Percentiles rank a stretch among this genome's conserved stretches.
phyloP scores from a whole-genome alignment of 2,113 vertebrate species.

The Hemiscyllium ocellatum region DNA sequence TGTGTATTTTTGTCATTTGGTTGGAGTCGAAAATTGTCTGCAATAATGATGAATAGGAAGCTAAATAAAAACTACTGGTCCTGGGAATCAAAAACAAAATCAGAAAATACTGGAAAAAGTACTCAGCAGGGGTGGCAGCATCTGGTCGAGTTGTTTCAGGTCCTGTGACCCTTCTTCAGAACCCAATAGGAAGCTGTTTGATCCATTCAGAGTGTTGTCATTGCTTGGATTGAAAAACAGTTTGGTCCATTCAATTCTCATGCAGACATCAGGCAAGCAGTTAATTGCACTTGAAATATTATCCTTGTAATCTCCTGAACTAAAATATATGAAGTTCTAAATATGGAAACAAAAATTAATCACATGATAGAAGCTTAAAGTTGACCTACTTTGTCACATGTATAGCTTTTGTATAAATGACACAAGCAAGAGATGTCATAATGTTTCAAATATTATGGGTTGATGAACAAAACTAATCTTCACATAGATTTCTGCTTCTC shows the following conservation, averaged over 20 bases:
- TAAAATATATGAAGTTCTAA: neutral
- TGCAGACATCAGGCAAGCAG: neutral
- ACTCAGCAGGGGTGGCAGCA: no score
- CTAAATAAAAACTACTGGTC: no score
- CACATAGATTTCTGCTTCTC: neutral
- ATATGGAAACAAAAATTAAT: neutral
- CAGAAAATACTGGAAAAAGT: no score
- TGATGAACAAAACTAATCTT: neutral
- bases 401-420: neutral
- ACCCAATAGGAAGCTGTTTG: neutral
- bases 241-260: neutral
- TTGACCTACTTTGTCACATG: neutral
- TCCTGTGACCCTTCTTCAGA: neutral
- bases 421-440: neutral
- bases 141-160: no score
- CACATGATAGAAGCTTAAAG: neutral
- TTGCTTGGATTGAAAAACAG: neutral
- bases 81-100: no score
- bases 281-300: neutral
- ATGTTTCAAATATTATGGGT: neutral
- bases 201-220: neutral
- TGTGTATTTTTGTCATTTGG: neutral
- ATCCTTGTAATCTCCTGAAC: neutral
- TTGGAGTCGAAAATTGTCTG: neutral
- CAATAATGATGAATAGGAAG: no score